phyloP scores from a whole-genome alignment of 1,140 invertebrate genomes.

The Lasioglossum baleicum region DNA sequence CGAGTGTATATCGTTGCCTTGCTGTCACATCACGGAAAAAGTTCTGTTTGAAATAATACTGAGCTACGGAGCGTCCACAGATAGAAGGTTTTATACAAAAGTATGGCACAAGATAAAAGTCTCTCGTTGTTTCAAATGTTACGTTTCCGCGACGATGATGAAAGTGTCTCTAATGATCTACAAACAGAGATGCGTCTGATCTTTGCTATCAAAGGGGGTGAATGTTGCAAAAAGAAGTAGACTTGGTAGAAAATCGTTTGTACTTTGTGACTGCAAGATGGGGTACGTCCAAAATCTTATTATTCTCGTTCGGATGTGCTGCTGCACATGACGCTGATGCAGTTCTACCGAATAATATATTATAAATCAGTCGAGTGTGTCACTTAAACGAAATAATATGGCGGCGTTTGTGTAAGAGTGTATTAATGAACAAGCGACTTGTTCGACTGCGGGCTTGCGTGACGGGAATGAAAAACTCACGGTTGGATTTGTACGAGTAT shows the following conservation, averaged over 20 bases:
- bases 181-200: slow-evolving; percentile 3
- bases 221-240: background rate
- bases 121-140: background rate
- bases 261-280: slow-evolving; percentile 3
- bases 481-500: slow-evolving; percentile 17
- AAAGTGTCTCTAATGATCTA: background rate
- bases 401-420: background rate
- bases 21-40: background rate
- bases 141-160: background rate
- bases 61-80: background rate
- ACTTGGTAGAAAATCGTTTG: background rate
- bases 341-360: background rate
- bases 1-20: background rate
- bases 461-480: slow-evolving; percentile 1
- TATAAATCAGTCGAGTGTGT: background rate
- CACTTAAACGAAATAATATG: background rate
- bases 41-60: background rate
- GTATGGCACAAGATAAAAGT: slow-evolving; percentile 4
- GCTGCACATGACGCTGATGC: background rate
- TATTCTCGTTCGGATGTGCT: background rate
- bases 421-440: background rate
- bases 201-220: background rate
- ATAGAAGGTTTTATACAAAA: background rate
- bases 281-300: background rate
- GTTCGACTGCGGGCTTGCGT: background rate